Evolutionary conservation across 1,140 invertebrate genomes (phyloP), one percentile per base, ranked within the genome.

Genomic region (Bathynomus jamesi): DNA sequence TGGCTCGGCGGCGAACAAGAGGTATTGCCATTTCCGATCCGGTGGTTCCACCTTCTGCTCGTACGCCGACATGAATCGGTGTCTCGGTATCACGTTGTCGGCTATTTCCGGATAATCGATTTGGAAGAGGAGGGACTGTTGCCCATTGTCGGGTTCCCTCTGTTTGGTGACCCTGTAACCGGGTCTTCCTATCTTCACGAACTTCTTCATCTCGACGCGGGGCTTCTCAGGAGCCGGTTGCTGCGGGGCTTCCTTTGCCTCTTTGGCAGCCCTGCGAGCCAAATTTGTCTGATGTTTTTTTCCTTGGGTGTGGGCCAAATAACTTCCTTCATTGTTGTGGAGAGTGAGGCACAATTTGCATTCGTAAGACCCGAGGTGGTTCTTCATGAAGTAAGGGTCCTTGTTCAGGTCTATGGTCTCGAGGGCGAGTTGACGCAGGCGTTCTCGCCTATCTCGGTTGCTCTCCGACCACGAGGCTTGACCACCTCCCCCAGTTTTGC

Each of bases 261-360:
- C 97, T 83, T 99, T 99, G 0, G 97, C 97, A 65, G 97, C 97
- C 84, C 98, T 85, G 40, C 97, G 85, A 7, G 96, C 97, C 79
- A 99, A 86, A 85, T 99, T 99, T 0, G 95, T 93, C 83, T 99
- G 98, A 92, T 99, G 98, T 79, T 99, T 99, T 81, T 99, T 99
- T n/a, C 98, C 98, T 83, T 99, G 98, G 0, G 98, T 99, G 80
- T 99, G 98, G 13, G 98, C 97, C 78, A 99, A 85, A 81, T 99
- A 99, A 81, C 95, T 98, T 2, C 97, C 98, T 84, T 99, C 98
- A 85, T 99, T 99, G 80, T 99, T 99, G 81, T 99, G 98, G 13
- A 99, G 84, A 1, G 98, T 99, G 21, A 99, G 82, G 86, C 98
- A 99, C 0, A 99, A 83, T 85, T 99, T 99, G 82, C 98, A 99